Conservation (phyloP, 2,888 invertebrate species). For the Drosophila aldrichi region DNA sequence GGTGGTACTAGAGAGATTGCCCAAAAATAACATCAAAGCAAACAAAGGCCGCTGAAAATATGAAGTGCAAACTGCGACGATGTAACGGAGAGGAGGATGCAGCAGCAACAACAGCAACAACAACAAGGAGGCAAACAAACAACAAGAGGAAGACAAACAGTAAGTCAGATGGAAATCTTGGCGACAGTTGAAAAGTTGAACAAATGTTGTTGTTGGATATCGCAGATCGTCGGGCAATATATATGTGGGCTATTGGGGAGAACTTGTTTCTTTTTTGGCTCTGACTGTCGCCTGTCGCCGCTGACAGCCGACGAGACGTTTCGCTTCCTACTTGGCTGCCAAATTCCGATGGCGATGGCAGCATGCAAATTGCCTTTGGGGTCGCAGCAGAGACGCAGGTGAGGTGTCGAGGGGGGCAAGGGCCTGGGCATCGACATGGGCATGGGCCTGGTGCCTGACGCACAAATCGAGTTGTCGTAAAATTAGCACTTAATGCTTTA, state of each 20-base stretch:
- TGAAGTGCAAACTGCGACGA: slow-evolving; percentile 72
- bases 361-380: slow-evolving; percentile 73
- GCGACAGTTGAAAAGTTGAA: slow-evolving; percentile 78
- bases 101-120: slow-evolving; percentile 11
- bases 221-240: slow-evolving; percentile 22
- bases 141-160: slow-evolving; percentile 33
- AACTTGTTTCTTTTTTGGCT: slow-evolving; percentile 60
- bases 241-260: slow-evolving; percentile 26
- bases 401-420: neutral
- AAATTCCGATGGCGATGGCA: slow-evolving; percentile 76
- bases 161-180: slow-evolving; percentile 73
- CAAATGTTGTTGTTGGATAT: slow-evolving; percentile 65
- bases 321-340: slow-evolving; percentile 69
- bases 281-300: slow-evolving; percentile 64
- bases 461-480: slow-evolving; percentile 82
- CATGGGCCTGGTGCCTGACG: slow-evolving; percentile 42
- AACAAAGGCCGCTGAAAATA: slow-evolving; percentile 76
- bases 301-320: slow-evolving; percentile 60
- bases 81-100: slow-evolving; percentile 28
- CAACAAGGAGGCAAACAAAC: slow-evolving; percentile 1
- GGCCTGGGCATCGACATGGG: slow-evolving; percentile 11
- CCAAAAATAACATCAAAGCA: slow-evolving; percentile 78
- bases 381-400: neutral
- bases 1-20: slow-evolving; percentile 1
- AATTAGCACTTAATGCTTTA: slow-evolving; percentile 82